Percentiles rank a stretch among this genome's conserved stretches.
Evolutionary conservation across 2,888 invertebrate species (phyloP).

Genomic region (Pegoplata infirma): DNA sequence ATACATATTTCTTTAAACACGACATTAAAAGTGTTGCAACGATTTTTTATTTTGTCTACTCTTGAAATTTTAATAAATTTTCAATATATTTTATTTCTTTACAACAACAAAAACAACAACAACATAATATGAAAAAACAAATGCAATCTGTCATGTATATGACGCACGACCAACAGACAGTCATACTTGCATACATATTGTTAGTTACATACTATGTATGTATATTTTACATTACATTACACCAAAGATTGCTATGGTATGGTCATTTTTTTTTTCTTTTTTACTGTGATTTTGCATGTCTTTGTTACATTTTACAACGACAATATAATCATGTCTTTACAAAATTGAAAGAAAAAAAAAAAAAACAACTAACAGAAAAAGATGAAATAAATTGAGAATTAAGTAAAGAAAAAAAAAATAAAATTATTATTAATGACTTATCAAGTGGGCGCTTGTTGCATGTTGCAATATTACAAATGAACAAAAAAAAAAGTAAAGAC

Average conservation of each 20-base stretch:
- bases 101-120: conserved; percentile 30
- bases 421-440: conserved; percentile 61
- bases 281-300: conserved; percentile 36
- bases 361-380: conserved; percentile 21
- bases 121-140: conserved; percentile 51
- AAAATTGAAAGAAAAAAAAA: conserved; percentile 7
- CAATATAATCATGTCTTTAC: conserved; percentile 44
- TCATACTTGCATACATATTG: too few species aligned
- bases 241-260: neutral
- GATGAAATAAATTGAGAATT: conserved; percentile 56
- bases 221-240: neutral
- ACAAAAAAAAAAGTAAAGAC: too few species aligned
- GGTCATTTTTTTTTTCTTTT: too few species aligned
- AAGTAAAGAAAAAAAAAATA: conserved; percentile 44
- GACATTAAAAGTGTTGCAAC: conserved; percentile 65
- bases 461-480: conserved; percentile 56
- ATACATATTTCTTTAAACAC: conserved; percentile 46
- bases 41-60: conserved; percentile 40
- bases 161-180: conserved; percentile 62
- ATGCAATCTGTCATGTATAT: conserved; percentile 65
- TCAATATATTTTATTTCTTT: conserved; percentile 46
- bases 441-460: conserved; percentile 61
- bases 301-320: conserved; percentile 44
- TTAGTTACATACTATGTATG: neutral
- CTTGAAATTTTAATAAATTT: conserved; percentile 60